Conservation (phyloP, 2,797 vertebrate genomes). For the Spinus olivaceus region DNA sequence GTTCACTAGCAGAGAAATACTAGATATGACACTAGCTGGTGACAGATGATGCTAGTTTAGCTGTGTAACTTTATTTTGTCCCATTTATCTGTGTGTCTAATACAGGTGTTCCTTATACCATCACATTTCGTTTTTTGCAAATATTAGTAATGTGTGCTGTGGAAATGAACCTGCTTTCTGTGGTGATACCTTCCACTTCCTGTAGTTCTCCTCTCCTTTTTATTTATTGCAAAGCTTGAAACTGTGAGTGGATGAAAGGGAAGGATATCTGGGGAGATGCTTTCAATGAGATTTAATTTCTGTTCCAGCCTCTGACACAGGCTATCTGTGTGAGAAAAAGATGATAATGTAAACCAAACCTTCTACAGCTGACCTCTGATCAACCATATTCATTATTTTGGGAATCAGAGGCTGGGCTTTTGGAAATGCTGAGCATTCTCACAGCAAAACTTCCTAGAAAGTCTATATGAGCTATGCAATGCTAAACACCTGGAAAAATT, state of each 20-base stretch:
- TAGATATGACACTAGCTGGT: background rate
- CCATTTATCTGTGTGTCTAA: background rate
- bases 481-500: background rate
- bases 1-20: background rate
- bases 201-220: background rate
- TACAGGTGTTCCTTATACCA: background rate
- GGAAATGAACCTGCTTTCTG: background rate
- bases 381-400: background rate
- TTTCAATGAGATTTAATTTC: background rate
- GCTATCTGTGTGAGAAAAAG: background rate
- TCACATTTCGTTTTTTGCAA: background rate
- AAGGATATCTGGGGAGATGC: background rate
- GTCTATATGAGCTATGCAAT: background rate
- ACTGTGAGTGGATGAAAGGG: background rate
- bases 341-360: background rate
- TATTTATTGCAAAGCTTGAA: slow-evolving; percentile 1
- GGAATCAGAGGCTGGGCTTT: background rate
- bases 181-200: background rate
- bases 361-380: background rate
- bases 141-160: background rate
- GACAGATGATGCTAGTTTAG: background rate
- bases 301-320: background rate
- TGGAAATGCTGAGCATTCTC: background rate
- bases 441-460: background rate
- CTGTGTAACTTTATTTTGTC: background rate